Evolutionary conservation across 2,888 invertebrate species (phyloP).

Genomic region (Pardosa pseudoannulata): DNA sequence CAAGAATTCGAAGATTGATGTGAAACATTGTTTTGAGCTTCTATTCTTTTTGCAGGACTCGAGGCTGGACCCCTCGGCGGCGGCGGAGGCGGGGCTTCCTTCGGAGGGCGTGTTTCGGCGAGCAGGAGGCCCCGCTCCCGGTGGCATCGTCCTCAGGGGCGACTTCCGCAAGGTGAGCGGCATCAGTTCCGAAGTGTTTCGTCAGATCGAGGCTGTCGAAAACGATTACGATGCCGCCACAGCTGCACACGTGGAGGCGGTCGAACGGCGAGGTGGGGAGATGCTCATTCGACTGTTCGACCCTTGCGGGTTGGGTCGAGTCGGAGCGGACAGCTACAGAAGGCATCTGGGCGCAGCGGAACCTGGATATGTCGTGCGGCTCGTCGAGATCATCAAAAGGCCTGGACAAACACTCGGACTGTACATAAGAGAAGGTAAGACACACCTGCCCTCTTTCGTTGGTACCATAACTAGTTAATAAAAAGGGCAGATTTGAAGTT

Average conservation of each 20-base stretch:
- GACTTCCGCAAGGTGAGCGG: conserved; percentile 98
- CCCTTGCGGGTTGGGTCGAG: conserved; percentile 89
- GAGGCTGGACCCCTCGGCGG: conserved; percentile 77
- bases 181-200: conserved; percentile 92
- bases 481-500: too few species aligned
- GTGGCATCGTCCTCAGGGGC: conserved; percentile 85
- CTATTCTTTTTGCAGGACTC: conserved; percentile 39
- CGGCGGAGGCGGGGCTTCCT: conserved; percentile 81
- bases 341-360: conserved; percentile 83
- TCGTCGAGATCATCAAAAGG: conserved; percentile 98
- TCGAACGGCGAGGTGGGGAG: conserved; percentile 88
- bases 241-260: conserved; percentile 93
- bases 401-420: conserved; percentile 98
- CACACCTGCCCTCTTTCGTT: too few species aligned
- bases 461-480: too few species aligned
- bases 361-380: conserved; percentile 75
- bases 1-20: too few species aligned
- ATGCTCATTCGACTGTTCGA: conserved; percentile 96
- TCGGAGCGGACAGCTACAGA: conserved; percentile 91
- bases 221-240: conserved; percentile 96
- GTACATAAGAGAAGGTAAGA: conserved; percentile 94
- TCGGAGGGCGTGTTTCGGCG: conserved; percentile 34
- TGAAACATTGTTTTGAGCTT: too few species aligned
- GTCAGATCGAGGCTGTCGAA: conserved; percentile 97
- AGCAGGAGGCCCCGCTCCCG: conserved; percentile 35